A percentile compares a stretch with the other conserved stretches of the same genome.
These are phyloP conservation scores for Andricus grossulariae DNA, from an alignment of 1,140 invertebrate genomes.

Conservation along the genomic window DNA sequence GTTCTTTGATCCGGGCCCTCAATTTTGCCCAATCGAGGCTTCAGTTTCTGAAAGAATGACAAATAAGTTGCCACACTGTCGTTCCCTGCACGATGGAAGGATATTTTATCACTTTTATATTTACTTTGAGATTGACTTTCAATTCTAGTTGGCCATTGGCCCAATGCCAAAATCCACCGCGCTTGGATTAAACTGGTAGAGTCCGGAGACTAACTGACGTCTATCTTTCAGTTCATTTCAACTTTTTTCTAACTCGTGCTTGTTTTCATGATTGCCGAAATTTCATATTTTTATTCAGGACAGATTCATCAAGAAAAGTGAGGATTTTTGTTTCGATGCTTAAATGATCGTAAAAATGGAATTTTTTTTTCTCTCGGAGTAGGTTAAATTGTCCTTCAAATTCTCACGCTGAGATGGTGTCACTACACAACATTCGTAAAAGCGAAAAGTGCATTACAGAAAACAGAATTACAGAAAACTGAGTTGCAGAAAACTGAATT, in stretches of 20 bases:
- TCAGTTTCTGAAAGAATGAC: too few species aligned
- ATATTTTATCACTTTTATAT: slow-evolving; percentile 25
- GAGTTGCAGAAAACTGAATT: too few species aligned
- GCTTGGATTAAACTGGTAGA: slow-evolving; percentile 19
- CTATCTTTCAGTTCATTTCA: slow-evolving; percentile 11
- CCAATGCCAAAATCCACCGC: slow-evolving; percentile 18
- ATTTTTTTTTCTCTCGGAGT: background rate
- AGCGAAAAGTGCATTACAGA: slow-evolving; percentile 13
- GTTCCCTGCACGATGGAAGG: slow-evolving; percentile 9
- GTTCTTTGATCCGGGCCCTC: too few species aligned
- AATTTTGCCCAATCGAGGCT: too few species aligned
- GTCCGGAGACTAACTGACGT: slow-evolving; percentile 12
- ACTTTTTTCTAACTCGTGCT: slow-evolving; percentile 16
- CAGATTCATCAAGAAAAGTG: slow-evolving; percentile 20
- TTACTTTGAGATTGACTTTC: slow-evolving; percentile 18
- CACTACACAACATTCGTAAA: slow-evolving; percentile 3
- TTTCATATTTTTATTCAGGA: slow-evolving; percentile 5
- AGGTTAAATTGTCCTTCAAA: background rate
- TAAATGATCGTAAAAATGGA: background rate
- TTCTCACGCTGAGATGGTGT: background rate
- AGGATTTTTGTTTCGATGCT: background rate
- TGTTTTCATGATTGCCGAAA: slow-evolving; percentile 14
- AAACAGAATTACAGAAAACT: background rate
- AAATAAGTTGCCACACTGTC: background rate
- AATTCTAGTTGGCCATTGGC: slow-evolving; percentile 23